Evolutionary conservation across 2,113 vertebrate genomes (phyloP), one percentile per base, ranked within the genome.

Genomic region (Cryptotis parvus): DNA sequence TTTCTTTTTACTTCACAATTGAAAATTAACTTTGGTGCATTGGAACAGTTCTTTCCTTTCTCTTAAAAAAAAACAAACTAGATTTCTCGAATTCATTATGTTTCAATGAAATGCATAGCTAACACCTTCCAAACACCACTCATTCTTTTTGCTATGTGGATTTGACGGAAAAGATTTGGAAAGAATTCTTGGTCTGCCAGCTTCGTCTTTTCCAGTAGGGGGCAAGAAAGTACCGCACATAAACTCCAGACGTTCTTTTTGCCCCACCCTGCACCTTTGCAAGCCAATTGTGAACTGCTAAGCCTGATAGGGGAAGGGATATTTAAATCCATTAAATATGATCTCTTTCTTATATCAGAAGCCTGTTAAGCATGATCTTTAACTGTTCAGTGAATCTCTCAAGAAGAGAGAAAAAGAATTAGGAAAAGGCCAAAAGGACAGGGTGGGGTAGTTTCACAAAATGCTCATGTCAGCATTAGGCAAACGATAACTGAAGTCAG

Each of bases 181-280:
- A 95, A 39, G 9, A 63, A 61, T 86, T 94, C 41, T 77, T 45
- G 85, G 84, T n/a, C 61, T 92, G 95, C 49, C 91, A 58, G 95
- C 87, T 81, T 72, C 10, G 89, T 1, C 15, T 93, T 96, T 91
- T 97, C 97, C 98, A 98, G 97, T 96, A 98, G 98, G 95, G 97
- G 98, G 98, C 98, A 98, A 97, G 96, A 98, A 96, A 98, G 98
- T 94, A 98, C 94, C 96, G 81, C 58, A 84, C 94, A 97, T 98
- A 93, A 95, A 97, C 95, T 45, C 2, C 8, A 33, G 82, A 61
- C 31, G n/a, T 0, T 0, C 31, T 6, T 65, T 52, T 26, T 43
- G 45, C 74, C 74, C 76, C 66, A 65, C 81, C 31, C 37, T 76
- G 33, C 79, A 86, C 74, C 80, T 94, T 96, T 78, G 81, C 69